A percentile compares a stretch with the other conserved stretches of the same genome.
Evolutionary conservation across 2,113 vertebrate species (phyloP).

Genomic region (Mus spicilegus): DNA sequence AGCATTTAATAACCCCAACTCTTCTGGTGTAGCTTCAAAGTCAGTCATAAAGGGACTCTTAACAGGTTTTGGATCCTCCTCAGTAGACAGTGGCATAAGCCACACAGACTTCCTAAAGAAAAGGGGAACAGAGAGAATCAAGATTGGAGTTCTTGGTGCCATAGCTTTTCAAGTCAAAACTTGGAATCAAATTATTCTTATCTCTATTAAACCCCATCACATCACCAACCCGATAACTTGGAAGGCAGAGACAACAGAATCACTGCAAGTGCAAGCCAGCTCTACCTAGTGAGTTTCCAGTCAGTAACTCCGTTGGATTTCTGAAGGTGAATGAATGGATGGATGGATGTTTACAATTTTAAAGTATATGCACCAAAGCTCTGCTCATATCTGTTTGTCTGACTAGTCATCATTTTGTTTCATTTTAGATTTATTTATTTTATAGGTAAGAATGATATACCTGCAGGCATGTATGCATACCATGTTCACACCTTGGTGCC

Average conservation of each 20-base stretch:
- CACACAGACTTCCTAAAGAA: constrained; percentile 59
- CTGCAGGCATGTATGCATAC: neutral
- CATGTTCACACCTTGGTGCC: neutral
- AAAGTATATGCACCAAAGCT: neutral
- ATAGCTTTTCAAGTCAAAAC: neutral
- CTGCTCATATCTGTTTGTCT: neutral
- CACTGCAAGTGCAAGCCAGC: neutral
- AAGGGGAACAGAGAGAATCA: neutral
- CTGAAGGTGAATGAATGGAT: neutral
- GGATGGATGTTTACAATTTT: neutral
- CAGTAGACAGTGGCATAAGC: constrained; percentile 49
- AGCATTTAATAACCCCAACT: constrained; percentile 52
- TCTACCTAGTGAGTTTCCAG: neutral
- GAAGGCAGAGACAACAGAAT: neutral
- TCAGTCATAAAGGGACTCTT: constrained; percentile 34
- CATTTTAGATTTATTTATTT: neutral
- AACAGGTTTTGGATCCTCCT: neutral
- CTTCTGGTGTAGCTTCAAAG: constrained; percentile 19
- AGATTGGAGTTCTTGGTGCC: neutral
- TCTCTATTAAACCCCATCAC: neutral
- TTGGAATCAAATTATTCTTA: neutral
- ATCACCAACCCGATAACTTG: neutral
- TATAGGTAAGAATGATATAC: neutral
- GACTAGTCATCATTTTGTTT: neutral
- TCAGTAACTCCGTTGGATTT: neutral